A percentile compares a stretch with the other conserved stretches of the same genome.
Conservation (phyloP, 2,888 invertebrate species). For the Drosophila pseudotakahashii region DNA sequence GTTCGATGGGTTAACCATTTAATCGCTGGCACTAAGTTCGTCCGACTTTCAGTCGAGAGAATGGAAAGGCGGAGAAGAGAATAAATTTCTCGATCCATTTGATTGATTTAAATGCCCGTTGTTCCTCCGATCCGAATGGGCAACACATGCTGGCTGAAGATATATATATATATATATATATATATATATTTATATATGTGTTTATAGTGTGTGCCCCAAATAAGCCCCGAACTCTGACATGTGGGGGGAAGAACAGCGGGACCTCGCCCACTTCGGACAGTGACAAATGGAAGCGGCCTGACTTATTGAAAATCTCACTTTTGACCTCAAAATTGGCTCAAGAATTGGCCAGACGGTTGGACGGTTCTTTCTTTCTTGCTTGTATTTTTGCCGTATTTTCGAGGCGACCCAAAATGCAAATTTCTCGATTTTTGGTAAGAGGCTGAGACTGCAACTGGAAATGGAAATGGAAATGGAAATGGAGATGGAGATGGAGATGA, state of each 20-base stretch:
- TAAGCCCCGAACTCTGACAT: conserved; percentile 28
- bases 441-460: conserved; percentile 30
- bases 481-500: not conserved
- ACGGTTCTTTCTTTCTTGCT: not conserved
- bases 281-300: conserved; percentile 43
- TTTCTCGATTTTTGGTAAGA: conserved; percentile 39
- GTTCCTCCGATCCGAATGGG: conserved; percentile 10
- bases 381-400: conserved; percentile 40
- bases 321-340: conserved; percentile 61
- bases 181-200: not conserved
- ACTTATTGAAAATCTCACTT: conserved; percentile 66
- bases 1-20: conserved; percentile 2
- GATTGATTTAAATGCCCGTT: conserved; percentile 39
- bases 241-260: conserved; percentile 8
- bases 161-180: not conserved
- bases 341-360: conserved; percentile 7
- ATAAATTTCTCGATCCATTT: conserved; percentile 18
- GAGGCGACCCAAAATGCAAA: conserved; percentile 73
- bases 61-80: conserved; percentile 5
- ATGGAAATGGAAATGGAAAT: not conserved
- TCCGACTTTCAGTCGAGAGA: not conserved
- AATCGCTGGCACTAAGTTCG: conserved; percentile 10
- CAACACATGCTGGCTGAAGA: conserved; percentile 18
- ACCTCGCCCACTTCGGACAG: conserved; percentile 28
- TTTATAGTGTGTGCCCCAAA: conserved; percentile 9